A percentile compares a stretch with the other conserved stretches of the same genome.
These are phyloP conservation scores for Catocala fraxini DNA, from an alignment of 2,888 invertebrate genomes.

Conservation along the genomic window DNA sequence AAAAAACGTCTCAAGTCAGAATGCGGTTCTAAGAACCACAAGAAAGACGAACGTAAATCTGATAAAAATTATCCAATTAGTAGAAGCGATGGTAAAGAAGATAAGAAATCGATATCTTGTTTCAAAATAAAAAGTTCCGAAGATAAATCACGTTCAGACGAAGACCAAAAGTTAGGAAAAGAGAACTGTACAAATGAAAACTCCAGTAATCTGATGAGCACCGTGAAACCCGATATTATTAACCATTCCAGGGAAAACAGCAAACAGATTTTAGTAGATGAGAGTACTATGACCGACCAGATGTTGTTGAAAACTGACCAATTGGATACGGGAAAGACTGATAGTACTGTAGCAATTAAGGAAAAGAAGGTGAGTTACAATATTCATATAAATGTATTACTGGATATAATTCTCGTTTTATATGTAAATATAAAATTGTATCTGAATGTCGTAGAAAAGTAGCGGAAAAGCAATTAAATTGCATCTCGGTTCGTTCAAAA, in stretches of 20 bases:
- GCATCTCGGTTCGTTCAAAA: constrained; percentile 25
- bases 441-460: background rate
- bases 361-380: constrained; percentile 69
- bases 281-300: constrained; percentile 72
- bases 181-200: constrained; percentile 83
- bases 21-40: constrained; percentile 56
- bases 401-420: background rate
- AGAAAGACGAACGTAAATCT: constrained; percentile 62
- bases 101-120: constrained; percentile 82
- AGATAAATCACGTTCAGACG: constrained; percentile 76
- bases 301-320: constrained; percentile 65
- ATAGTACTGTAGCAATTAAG: constrained; percentile 70
- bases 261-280: constrained; percentile 72
- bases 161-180: constrained; percentile 73
- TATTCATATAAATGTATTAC: background rate
- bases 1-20: constrained; percentile 80
- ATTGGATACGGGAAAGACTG: constrained; percentile 73
- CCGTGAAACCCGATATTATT: constrained; percentile 77
- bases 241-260: constrained; percentile 75
- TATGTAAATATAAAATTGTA: constrained; percentile 3
- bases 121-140: constrained; percentile 83
- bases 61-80: constrained; percentile 74
- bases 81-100: constrained; percentile 73
- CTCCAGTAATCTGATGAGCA: constrained; percentile 74
- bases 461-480: constrained; percentile 19